These are phyloP conservation scores for Bombus waltoni DNA, from an alignment of 1,140 invertebrate species.

Conservation along the genomic window DNA sequence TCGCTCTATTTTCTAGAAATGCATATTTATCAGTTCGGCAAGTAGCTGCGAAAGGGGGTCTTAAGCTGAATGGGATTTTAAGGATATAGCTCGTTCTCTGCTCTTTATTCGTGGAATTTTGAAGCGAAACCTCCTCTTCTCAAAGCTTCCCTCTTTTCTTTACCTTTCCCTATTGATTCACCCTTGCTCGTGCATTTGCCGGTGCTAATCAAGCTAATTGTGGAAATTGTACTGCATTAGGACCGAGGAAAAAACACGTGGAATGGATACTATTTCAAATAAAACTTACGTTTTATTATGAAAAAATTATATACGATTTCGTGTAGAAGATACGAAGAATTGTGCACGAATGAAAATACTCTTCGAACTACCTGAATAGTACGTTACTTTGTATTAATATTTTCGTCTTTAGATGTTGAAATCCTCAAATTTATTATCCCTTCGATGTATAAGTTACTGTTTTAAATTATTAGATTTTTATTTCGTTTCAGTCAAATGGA, in stretches of 20 bases:
- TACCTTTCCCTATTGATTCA: background rate
- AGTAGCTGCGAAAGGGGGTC: slow-evolving; percentile 70
- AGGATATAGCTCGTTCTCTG: slow-evolving; percentile 16
- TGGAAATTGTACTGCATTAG: background rate
- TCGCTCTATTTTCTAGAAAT: slow-evolving; percentile 69
- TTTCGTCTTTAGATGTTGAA: background rate
- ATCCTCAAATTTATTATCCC: background rate
- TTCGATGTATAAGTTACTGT: too few relatives aligned
- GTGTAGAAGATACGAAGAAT: background rate
- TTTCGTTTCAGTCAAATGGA: too few relatives aligned
- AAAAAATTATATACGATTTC: background rate
- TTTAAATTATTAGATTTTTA: background rate
- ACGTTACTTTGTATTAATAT: too few relatives aligned
- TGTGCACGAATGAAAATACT: background rate
- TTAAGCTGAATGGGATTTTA: slow-evolving; percentile 44
- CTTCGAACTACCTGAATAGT: too few relatives aligned
- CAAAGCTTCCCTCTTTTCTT: background rate
- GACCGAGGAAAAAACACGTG: background rate
- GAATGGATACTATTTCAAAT: too few relatives aligned
- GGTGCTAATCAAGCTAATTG: slow-evolving; percentile 21
- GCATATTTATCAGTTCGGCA: slow-evolving; percentile 79
- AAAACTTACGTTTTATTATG: background rate
- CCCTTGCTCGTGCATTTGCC: background rate
- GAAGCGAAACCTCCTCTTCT: slow-evolving; percentile 15
- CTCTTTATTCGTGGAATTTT: too few relatives aligned